Evolutionary conservation across 92 coral and sea anemone genomes (phyloP).

Genomic region (Porites rus): DNA sequence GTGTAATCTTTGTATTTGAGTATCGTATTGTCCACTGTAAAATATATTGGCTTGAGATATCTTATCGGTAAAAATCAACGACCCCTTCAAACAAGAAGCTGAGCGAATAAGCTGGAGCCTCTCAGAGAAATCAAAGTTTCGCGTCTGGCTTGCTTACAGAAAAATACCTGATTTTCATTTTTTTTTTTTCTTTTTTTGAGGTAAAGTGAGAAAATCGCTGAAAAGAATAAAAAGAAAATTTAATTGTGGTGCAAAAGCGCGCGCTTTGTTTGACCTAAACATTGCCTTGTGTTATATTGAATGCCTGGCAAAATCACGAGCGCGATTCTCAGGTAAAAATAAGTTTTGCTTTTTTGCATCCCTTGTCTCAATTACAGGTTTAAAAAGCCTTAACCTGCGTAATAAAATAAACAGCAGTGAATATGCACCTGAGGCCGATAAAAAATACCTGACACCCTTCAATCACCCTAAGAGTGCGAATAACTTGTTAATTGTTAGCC

Average conservation of each 20-base stretch:
- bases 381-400: constrained; percentile 55
- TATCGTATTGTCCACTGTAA: constrained; percentile 47
- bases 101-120: neutral
- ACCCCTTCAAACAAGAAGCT: constrained; percentile 41
- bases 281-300: neutral
- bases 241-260: constrained; percentile 12
- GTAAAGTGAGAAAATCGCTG: constrained; percentile 1
- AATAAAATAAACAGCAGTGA: constrained; percentile 81
- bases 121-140: constrained; percentile 6
- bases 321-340: neutral
- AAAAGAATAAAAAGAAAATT: constrained; percentile 1
- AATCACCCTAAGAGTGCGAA: constrained; percentile 90
- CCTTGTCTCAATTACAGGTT: constrained; percentile 57
- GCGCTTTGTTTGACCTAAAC: constrained; percentile 10
- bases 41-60: constrained; percentile 62
- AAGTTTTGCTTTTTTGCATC: neutral
- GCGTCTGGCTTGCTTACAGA: constrained; percentile 23
- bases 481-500: constrained; percentile 95
- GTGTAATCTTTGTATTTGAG: constrained; percentile 53
- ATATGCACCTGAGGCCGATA: constrained; percentile 68
- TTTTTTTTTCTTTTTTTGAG: constrained; percentile 13
- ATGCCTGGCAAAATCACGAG: constrained; percentile 1
- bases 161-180: neutral
- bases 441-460: constrained; percentile 77
- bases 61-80: constrained; percentile 68